A percentile compares a stretch with the other conserved stretches of the same genome.
phyloP scores from a whole-genome alignment of 2,797 vertebrate genomes.

The Centroberyx gerrardi region DNA sequence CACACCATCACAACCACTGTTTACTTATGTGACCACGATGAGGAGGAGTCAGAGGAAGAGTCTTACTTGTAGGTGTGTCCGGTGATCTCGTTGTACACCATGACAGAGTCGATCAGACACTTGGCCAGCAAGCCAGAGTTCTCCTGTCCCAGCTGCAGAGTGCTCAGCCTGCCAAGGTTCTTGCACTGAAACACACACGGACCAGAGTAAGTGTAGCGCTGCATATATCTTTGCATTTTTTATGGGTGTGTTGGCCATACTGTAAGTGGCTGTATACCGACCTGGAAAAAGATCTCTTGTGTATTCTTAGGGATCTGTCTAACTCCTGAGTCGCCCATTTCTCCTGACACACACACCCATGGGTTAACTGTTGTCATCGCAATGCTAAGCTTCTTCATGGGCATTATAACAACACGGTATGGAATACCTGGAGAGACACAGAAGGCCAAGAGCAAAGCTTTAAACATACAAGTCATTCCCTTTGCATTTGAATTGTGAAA shows the following conservation, averaged over 20 bases:
- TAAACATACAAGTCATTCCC: background rate
- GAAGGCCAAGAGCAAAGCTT: background rate
- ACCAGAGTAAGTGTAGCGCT: constrained; percentile 43
- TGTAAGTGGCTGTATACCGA: constrained; percentile 69
- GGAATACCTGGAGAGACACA: constrained; percentile 89
- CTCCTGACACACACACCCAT: constrained; percentile 97
- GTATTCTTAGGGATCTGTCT: constrained; percentile 96
- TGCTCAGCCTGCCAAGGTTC: constrained; percentile 97
- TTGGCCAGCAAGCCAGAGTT: constrained; percentile 97
- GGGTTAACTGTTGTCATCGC: constrained; percentile 96
- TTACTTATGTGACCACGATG: too few relatives aligned
- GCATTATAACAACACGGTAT: constrained; percentile 95
- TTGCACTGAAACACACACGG: constrained; percentile 88
- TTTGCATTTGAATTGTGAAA: too few relatives aligned
- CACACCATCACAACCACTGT: background rate
- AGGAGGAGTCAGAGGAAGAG: background rate
- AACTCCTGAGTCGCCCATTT: constrained; percentile 94
- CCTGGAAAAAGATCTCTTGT: constrained; percentile 97
- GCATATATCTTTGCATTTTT: background rate
- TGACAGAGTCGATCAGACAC: constrained; percentile 98
- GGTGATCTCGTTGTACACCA: constrained; percentile 98
- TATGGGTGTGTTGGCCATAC: background rate
- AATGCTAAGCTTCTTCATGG: constrained; percentile 98
- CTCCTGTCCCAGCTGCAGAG: constrained; percentile 96
- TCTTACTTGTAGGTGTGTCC: constrained; percentile 96